These are phyloP conservation scores for Pseudorhiza aurosa DNA, from an alignment of 30 jellyfish, hydroid and myxozoan species.

Conservation along the genomic window DNA sequence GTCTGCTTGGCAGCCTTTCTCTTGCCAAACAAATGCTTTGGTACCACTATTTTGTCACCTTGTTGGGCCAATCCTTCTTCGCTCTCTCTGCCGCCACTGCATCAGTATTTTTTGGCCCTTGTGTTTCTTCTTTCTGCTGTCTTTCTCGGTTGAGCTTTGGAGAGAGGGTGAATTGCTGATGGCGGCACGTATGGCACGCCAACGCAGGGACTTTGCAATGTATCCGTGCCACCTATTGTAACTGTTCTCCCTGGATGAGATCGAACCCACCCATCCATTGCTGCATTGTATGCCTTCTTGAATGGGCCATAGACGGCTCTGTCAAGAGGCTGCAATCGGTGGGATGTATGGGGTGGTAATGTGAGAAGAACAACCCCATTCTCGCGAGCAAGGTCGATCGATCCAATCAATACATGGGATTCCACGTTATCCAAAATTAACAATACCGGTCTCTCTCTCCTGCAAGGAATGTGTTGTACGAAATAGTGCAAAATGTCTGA, in stretches of 20 bases:
- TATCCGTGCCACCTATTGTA: not conserved
- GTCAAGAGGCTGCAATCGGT: constrained; percentile 50
- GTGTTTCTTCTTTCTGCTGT: no score
- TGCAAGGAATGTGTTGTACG: not conserved
- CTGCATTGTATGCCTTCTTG: constrained; percentile 37
- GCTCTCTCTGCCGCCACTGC: no score
- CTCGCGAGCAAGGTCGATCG: constrained; percentile 5
- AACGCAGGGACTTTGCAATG: not conserved
- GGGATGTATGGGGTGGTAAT: constrained; percentile 43
- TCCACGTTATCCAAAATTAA: constrained; percentile 15
- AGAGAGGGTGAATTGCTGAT: not conserved
- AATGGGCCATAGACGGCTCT: constrained; percentile 44
- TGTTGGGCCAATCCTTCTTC: no score
- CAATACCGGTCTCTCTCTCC: not conserved
- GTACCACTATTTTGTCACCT: no score
- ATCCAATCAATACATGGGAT: not conserved
- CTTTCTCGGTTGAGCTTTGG: no score
- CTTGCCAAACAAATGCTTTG: no score
- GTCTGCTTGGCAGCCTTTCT: no score
- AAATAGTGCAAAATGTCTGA: not conserved
- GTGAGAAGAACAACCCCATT: constrained; percentile 20
- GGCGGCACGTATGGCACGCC: constrained; percentile 3
- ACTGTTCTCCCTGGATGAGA: not conserved
- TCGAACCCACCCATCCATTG: not conserved
- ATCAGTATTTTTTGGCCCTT: no score